Evolutionary conservation across 2,113 vertebrate species (phyloP).

Genomic region (Anoplopoma fimbria): DNA sequence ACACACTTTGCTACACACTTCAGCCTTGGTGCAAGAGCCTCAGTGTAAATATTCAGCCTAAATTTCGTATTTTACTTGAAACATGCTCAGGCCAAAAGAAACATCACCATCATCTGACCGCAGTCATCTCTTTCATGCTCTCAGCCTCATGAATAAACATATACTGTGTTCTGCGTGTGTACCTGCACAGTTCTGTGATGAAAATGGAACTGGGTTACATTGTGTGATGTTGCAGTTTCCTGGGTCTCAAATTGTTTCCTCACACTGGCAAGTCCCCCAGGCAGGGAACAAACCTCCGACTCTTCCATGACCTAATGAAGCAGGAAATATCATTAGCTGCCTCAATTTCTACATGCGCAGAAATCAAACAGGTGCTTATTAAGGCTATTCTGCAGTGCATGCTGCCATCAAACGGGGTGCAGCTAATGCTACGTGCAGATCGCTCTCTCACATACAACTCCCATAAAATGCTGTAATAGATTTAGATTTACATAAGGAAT

Average conservation of each 20-base stretch:
- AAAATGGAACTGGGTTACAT: constrained; percentile 86
- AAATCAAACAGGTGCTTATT: constrained; percentile 61
- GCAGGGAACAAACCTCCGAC: constrained; percentile 87
- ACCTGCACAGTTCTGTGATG: constrained; percentile 90
- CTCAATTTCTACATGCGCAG: constrained; percentile 61
- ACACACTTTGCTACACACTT: constrained; percentile 9
- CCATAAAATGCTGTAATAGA: not conserved
- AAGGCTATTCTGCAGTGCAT: constrained; percentile 36
- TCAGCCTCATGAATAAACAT: constrained; percentile 18
- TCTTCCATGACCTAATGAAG: constrained; percentile 90
- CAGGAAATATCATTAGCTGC: constrained; percentile 78
- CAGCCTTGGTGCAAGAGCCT: constrained; percentile 16
- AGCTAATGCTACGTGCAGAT: constrained; percentile 17
- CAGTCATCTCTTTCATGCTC: constrained; percentile 44
- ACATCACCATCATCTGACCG: not conserved
- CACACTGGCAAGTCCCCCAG: constrained; percentile 91
- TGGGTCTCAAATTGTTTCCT: constrained; percentile 93
- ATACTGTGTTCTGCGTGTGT: constrained; percentile 49
- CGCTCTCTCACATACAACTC: constrained; percentile 11
- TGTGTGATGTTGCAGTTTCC: constrained; percentile 82
- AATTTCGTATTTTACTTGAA: constrained; percentile 38
- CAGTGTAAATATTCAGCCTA: constrained; percentile 26
- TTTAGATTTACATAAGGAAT: constrained; percentile 24
- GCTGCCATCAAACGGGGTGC: not conserved
- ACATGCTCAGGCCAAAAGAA: constrained; percentile 4